Percentiles rank a stretch among this genome's conserved stretches.
These are phyloP conservation scores for Sepioteuthis lessoniana DNA, from an alignment of 2,888 invertebrate species.

Conservation along the genomic window DNA sequence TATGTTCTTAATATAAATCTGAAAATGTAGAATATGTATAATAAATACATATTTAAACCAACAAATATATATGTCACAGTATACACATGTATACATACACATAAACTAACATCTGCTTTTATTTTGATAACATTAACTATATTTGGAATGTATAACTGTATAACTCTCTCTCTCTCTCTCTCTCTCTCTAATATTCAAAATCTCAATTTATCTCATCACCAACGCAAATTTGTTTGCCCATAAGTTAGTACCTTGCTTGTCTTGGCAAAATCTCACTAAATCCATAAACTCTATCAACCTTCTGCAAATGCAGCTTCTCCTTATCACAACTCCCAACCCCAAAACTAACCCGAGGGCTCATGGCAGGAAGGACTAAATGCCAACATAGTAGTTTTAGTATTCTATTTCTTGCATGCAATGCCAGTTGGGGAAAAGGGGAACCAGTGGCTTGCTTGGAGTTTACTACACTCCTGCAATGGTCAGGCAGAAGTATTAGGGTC, in stretches of 20 bases:
- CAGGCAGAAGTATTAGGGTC: not conserved
- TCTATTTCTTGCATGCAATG: not conserved
- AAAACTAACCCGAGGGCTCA: not conserved
- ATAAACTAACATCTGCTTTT: not conserved
- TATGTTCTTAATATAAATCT: too few relatives aligned
- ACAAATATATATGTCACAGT: not conserved
- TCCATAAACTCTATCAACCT: constrained; percentile 25
- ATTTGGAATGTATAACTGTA: not conserved
- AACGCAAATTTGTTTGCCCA: constrained; percentile 33
- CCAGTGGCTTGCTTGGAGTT: constrained; percentile 2
- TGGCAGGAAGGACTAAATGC: not conserved
- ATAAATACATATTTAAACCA: not conserved
- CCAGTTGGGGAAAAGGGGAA: not conserved
- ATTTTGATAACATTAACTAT: not conserved
- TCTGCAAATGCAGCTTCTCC: constrained; percentile 3
- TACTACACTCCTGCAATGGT: not conserved
- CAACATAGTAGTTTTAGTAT: constrained; percentile 13
- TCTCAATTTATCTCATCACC: not conserved
- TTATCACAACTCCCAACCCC: not conserved
- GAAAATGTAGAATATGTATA: not conserved
- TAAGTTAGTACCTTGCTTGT: constrained; percentile 10
- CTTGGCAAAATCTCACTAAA: constrained; percentile 33
- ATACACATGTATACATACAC: not conserved
- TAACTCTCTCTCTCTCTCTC: too few relatives aligned
- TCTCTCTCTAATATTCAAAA: not conserved